Evolutionary conservation across 2,113 vertebrate genomes (phyloP).

Genomic region (Leucosticte australis): DNA sequence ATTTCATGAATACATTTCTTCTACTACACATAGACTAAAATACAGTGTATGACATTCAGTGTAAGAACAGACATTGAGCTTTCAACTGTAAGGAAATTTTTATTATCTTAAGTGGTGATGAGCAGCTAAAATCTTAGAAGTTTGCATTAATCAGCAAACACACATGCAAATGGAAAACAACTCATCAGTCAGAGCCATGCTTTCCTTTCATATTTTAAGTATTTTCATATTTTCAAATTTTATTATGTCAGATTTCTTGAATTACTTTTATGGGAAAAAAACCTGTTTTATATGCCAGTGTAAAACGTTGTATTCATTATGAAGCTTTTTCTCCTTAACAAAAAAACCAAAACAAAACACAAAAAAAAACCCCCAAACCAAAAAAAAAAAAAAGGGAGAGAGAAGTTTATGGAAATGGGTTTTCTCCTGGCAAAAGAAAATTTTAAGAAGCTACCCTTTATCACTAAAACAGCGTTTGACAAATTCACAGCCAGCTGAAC

Average conservation of each 20-base stretch:
- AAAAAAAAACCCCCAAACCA: background rate
- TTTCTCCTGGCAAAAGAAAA: background rate
- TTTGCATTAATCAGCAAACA: background rate
- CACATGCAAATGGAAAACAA: background rate
- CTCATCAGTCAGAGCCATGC: background rate
- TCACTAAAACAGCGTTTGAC: background rate
- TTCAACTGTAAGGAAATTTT: background rate
- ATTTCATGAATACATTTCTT: background rate
- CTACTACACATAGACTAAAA: background rate
- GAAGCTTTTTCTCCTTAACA: background rate
- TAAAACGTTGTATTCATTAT: background rate
- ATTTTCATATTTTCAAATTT: background rate
- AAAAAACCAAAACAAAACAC: background rate
- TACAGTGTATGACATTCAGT: background rate
- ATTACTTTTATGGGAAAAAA: background rate
- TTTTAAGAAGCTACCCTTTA: background rate
- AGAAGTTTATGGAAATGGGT: background rate
- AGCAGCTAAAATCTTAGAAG: background rate
- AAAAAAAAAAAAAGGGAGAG: background rate
- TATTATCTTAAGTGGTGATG: background rate
- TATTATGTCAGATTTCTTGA: background rate
- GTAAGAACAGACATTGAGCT: background rate
- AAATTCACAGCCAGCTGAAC: background rate
- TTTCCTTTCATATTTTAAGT: background rate
- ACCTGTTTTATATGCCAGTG: background rate